Evolutionary conservation across 2,888 invertebrate species (phyloP).

Genomic region (Phyllotreta striolata): DNA sequence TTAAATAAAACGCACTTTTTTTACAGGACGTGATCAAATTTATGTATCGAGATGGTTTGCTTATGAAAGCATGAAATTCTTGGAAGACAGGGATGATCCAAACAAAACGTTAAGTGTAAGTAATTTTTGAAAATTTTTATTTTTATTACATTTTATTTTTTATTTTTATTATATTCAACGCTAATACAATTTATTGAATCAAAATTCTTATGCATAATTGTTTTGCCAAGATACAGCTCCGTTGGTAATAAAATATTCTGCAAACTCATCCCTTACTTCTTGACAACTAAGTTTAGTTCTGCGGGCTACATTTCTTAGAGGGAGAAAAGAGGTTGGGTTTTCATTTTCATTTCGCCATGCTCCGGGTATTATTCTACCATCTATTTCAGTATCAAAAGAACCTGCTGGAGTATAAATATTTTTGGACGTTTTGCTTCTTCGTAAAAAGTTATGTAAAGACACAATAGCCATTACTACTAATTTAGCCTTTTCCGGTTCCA

Average conservation of each 20-base stretch:
- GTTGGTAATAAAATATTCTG: neutral
- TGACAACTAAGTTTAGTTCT: neutral
- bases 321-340: neutral
- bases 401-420: neutral
- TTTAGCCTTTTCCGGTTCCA: constrained; percentile 45
- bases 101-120: no score
- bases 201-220: no score
- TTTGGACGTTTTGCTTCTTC: neutral
- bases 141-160: no score
- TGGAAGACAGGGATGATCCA: no score
- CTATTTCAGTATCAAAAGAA: neutral
- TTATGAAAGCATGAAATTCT: no score
- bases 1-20: no score
- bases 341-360: constrained; percentile 2
- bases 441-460: constrained; percentile 37
- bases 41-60: no score
- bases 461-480: constrained; percentile 44
- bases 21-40: no score
- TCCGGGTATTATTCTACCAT: neutral
- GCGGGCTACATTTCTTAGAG: neutral
- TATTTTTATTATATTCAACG: no score
- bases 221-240: no score
- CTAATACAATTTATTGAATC: no score
- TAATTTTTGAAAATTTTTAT: no score
- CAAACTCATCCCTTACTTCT: neutral